phyloP scores from a whole-genome alignment of 2,888 invertebrate species.

The Rapana venosa region DNA sequence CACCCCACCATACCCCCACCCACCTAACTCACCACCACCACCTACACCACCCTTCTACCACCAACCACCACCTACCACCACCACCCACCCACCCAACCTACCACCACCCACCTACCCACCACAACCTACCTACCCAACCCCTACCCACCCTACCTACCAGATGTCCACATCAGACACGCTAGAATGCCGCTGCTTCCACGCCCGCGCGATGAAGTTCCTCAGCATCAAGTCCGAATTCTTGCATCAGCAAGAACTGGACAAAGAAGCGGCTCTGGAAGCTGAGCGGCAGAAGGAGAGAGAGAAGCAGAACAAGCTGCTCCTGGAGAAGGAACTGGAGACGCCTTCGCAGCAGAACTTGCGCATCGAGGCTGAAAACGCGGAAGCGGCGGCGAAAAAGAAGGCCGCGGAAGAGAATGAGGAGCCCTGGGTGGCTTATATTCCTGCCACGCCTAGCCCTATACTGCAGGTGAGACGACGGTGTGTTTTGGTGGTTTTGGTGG shows the following conservation, averaged over 20 bases:
- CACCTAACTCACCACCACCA: too few species aligned
- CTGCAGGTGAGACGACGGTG: conserved; percentile 16
- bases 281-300: conserved; percentile 41
- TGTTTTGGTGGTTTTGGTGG: too few species aligned
- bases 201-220: conserved; percentile 35
- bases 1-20: too few species aligned
- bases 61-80: too few species aligned
- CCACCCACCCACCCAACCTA: too few species aligned
- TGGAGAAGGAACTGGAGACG: conserved; percentile 46
- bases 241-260: conserved; percentile 48
- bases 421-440: conserved; percentile 46
- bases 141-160: background rate
- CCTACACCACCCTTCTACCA: too few species aligned
- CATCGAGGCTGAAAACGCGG: conserved; percentile 40
- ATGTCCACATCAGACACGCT: background rate
- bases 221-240: conserved; percentile 49
- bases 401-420: conserved; percentile 6
- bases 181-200: background rate
- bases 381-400: background rate
- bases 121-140: too few species aligned
- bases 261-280: conserved; percentile 37
- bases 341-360: conserved; percentile 48
- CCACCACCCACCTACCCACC: too few species aligned
- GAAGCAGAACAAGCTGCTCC: conserved; percentile 35
- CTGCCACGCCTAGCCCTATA: conserved; percentile 45